Conservation (phyloP, 2,797 vertebrate genomes). For the Sorex maritimensis region DNA sequence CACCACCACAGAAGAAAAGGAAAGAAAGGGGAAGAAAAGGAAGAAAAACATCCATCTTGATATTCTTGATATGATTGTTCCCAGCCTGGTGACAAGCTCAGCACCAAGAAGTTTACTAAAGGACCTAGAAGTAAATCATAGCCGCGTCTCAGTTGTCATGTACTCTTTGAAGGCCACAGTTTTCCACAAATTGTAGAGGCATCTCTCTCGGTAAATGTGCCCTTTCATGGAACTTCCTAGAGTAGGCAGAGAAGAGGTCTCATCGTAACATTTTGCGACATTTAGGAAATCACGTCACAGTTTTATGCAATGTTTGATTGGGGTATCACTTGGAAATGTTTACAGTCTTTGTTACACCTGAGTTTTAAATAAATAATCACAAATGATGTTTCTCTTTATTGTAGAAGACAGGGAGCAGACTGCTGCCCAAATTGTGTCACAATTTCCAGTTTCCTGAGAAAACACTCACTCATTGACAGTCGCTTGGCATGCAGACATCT, state of each 20-base stretch:
- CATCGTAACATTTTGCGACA: neutral
- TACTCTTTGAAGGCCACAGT: neutral
- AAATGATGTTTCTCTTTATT: neutral
- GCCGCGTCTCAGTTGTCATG: neutral
- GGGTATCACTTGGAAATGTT: neutral
- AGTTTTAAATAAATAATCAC: neutral
- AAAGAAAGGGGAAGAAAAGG: no score
- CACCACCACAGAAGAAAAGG: no score
- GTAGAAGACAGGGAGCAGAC: neutral
- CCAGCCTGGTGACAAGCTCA: conserved; percentile 2
- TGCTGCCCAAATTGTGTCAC: neutral
- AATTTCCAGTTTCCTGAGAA: conserved; percentile 72
- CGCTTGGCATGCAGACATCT: conserved; percentile 57
- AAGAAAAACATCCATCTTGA: conserved; percentile 2
- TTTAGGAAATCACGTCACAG: neutral
- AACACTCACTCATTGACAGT: conserved; percentile 59
- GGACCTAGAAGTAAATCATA: neutral
- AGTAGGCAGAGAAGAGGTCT: neutral
- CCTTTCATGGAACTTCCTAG: neutral
- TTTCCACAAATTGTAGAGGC: neutral
- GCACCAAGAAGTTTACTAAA: neutral
- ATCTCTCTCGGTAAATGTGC: neutral
- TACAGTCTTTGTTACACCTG: conserved; percentile 6
- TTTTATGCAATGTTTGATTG: conserved; percentile 2
- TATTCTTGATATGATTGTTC: conserved; percentile 1